Evolutionary conservation across 2,113 vertebrate genomes (phyloP).

Genomic region (Mormyrus lacerda): DNA sequence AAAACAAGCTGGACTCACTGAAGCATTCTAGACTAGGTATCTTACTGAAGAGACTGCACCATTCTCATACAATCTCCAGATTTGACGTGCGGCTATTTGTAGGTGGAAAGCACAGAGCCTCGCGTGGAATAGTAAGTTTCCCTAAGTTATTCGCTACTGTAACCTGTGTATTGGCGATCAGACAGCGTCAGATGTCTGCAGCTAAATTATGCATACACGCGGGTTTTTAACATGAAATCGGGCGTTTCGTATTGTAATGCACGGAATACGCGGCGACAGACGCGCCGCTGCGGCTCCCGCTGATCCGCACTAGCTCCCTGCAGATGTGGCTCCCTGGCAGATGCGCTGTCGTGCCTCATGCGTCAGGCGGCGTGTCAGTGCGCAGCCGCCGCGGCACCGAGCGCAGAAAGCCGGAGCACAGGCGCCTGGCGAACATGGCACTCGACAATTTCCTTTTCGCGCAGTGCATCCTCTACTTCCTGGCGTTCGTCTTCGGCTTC

Average conservation of each 20-base stretch:
- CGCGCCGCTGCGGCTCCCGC: background rate
- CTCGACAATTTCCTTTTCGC: slow-evolving; percentile 77
- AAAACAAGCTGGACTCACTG: background rate
- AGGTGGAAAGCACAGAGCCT: background rate
- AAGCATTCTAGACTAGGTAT: background rate
- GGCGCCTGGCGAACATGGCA: slow-evolving; percentile 65
- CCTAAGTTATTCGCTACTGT: background rate
- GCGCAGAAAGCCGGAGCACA: slow-evolving; percentile 29
- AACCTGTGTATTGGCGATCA: background rate
- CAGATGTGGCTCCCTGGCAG: slow-evolving; percentile 40
- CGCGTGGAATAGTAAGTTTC: slow-evolving; percentile 1
- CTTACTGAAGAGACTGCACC: background rate
- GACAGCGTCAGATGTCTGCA: background rate
- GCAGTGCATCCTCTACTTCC: slow-evolving; percentile 82
- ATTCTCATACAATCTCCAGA: background rate
- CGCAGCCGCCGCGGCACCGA: slow-evolving; percentile 47
- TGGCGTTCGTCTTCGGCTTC: slow-evolving; percentile 87
- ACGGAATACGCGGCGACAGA: background rate
- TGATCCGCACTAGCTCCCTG: background rate
- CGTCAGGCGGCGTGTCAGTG: slow-evolving; percentile 35
- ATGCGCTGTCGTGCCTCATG: slow-evolving; percentile 30
- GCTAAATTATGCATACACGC: background rate
- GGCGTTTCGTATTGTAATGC: background rate
- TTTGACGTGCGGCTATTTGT: background rate
- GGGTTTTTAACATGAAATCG: background rate